These are phyloP conservation scores for Psittacula derbiana DNA, from an alignment of 2,797 vertebrate species.

Conservation along the genomic window DNA sequence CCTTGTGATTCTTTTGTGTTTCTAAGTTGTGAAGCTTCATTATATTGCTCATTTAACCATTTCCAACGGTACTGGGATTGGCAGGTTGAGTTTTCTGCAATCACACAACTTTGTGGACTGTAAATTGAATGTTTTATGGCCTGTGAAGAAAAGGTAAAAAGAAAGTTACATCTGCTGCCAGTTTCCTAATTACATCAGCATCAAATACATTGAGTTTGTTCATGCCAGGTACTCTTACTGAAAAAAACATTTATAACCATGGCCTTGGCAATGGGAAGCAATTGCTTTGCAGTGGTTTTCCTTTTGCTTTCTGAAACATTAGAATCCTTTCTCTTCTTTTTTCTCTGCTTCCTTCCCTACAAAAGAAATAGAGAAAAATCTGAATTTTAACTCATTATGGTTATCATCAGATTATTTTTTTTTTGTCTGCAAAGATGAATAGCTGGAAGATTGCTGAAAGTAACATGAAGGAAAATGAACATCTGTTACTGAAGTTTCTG, in stretches of 20 bases:
- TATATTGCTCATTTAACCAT: constrained; percentile 17
- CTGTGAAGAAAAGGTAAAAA: constrained; percentile 8
- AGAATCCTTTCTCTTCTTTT: neutral
- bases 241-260: neutral
- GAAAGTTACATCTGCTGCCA: constrained; percentile 4
- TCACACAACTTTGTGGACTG: constrained; percentile 29
- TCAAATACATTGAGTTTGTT: constrained; percentile 16
- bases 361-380: neutral
- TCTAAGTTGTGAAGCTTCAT: neutral
- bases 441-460: neutral
- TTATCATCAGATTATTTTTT: neutral
- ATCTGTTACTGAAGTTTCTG: neutral
- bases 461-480: neutral
- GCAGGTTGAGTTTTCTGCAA: constrained; percentile 29
- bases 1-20: neutral
- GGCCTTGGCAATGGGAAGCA: neutral
- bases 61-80: neutral
- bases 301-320: constrained; percentile 1
- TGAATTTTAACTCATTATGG: neutral
- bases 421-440: neutral
- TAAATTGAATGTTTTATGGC: constrained; percentile 33
- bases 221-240: constrained; percentile 5
- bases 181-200: constrained; percentile 31
- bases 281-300: constrained; percentile 5
- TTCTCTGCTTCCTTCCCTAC: neutral